Evolutionary conservation across 2,113 vertebrate genomes (phyloP).

Genomic region (Aix galericulata): DNA sequence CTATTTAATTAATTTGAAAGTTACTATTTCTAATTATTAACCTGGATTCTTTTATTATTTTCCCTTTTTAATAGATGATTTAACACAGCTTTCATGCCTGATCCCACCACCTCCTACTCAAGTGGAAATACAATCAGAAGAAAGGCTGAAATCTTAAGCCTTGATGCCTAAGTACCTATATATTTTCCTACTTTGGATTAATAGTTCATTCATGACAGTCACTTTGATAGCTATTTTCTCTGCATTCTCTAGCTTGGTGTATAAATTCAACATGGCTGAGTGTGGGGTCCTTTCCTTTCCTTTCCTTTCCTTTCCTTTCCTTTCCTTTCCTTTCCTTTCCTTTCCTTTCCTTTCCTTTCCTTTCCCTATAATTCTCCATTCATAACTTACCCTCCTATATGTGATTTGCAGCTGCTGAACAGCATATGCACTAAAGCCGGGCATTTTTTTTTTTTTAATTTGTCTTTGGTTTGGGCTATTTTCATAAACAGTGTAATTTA

Average conservation of each 20-base stretch:
- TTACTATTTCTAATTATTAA: slow-evolving; percentile 28
- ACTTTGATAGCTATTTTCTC: not conserved
- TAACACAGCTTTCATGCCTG: not conserved
- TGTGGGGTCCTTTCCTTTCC: not conserved
- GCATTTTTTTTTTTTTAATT: not conserved
- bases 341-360: not conserved
- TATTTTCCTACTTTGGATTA: not conserved
- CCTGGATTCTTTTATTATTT: slow-evolving; percentile 17
- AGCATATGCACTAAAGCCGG: not conserved
- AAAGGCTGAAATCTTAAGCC: not conserved
- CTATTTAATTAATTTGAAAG: slow-evolving; percentile 21
- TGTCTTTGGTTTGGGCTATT: slow-evolving; percentile 23
- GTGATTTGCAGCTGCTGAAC: not conserved
- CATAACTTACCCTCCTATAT: not conserved
- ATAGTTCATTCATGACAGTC: rapidly evolving
- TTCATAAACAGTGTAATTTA: slow-evolving; percentile 41
- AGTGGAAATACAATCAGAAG: not conserved
- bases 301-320: not conserved
- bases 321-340: not conserved
- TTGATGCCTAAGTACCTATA: not conserved
- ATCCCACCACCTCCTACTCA: not conserved
- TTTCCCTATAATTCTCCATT: not conserved
- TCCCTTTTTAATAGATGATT: not conserved
- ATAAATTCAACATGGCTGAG: not conserved
- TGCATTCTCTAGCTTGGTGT: not conserved